Conservation (phyloP, 2,113 vertebrate species). For the Sus scrofa region DNA sequence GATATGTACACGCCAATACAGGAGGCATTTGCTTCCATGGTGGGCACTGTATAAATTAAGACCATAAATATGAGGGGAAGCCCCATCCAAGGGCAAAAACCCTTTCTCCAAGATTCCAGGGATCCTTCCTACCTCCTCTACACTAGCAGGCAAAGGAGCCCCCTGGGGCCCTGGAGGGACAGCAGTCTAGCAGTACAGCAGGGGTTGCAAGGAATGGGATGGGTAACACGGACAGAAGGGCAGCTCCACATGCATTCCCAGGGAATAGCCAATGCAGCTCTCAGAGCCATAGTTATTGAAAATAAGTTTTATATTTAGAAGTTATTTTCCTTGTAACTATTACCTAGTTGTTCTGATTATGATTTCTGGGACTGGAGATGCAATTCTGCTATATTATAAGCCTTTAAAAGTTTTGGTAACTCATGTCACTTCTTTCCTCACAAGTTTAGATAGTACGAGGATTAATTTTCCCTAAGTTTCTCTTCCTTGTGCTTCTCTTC, state of each 20-base stretch:
- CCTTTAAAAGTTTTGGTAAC: background rate
- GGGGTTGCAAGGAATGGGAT: background rate
- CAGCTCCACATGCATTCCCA: background rate
- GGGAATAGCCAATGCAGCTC: background rate
- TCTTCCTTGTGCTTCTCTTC: background rate
- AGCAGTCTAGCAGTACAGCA: constrained; percentile 33
- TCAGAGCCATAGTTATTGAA: background rate
- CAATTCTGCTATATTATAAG: background rate
- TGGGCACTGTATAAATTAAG: constrained; percentile 89
- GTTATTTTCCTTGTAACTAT: background rate
- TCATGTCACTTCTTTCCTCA: background rate
- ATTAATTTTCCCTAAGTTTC: background rate
- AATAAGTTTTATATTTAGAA: background rate
- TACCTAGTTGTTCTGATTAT: background rate
- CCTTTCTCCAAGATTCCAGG: constrained; percentile 81
- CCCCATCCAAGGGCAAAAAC: constrained; percentile 87
- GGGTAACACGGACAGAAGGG: constrained; percentile 31
- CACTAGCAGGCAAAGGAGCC: constrained; percentile 42
- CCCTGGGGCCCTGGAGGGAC: constrained; percentile 42
- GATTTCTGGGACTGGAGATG: background rate
- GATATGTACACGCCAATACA: constrained; percentile 87
- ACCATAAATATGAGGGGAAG: constrained; percentile 89
- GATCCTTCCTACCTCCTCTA: constrained; percentile 59
- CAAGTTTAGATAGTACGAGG: background rate
- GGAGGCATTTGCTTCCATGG: constrained; percentile 79